Conservation (phyloP, 2,797 vertebrate genomes). For the Leucoraja ocellata region DNA sequence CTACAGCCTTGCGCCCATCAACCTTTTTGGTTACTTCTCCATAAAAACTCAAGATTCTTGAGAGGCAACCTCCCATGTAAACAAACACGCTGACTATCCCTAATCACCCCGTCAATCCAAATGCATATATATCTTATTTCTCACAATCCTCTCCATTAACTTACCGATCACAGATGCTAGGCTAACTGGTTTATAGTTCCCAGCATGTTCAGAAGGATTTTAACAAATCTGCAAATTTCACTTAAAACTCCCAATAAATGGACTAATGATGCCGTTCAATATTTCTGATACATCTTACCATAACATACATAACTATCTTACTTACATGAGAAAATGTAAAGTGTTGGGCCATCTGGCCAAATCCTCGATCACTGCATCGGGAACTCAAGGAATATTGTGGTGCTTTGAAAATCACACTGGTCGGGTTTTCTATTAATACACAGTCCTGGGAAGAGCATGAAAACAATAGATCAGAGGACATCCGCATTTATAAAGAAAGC, state of each 20-base stretch:
- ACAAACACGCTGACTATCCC: no score
- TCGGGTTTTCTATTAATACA: slow-evolving; percentile 64
- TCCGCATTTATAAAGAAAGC: slow-evolving; percentile 23
- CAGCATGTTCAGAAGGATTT: background rate
- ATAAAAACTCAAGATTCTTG: no score
- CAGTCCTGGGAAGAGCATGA: slow-evolving; percentile 61
- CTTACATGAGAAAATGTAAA: slow-evolving; percentile 83
- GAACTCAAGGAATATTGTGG: slow-evolving; percentile 57
- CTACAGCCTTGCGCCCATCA: no score
- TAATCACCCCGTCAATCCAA: no score
- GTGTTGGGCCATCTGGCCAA: slow-evolving; percentile 67
- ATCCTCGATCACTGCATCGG: slow-evolving; percentile 64
- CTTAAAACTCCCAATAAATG: background rate
- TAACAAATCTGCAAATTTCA: background rate
- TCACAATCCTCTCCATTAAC: no score
- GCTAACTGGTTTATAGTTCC: no score
- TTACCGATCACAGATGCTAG: no score
- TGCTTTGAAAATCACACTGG: slow-evolving; percentile 69
- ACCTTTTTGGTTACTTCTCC: no score
- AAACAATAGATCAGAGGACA: slow-evolving; percentile 25
- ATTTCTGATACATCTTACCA: no score
- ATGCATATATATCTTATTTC: no score
- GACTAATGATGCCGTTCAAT: background rate
- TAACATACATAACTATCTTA: background rate
- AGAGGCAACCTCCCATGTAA: no score